These are phyloP conservation scores for Pseudomyrmex cubaensis DNA, from an alignment of 1,140 invertebrate species.

Conservation along the genomic window DNA sequence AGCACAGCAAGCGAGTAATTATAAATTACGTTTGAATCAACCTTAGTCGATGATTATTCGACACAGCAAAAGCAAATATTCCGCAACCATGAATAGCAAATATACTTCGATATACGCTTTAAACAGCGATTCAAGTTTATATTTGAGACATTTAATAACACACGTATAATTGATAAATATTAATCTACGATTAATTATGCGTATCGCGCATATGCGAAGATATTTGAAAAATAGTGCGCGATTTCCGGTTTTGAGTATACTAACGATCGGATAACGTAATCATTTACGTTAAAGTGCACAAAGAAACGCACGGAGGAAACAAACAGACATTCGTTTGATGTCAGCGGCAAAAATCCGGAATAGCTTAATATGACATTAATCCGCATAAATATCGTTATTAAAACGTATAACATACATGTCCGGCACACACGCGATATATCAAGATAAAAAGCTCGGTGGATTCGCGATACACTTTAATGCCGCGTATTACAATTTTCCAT, in stretches of 20 bases:
- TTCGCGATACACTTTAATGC: background rate
- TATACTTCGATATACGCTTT: background rate
- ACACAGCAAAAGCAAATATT: slow-evolving; percentile 19
- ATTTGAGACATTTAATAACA: background rate
- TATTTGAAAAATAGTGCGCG: slow-evolving; percentile 4
- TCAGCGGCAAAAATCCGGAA: background rate
- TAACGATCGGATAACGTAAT: background rate
- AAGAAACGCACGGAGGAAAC: background rate
- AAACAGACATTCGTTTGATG: background rate
- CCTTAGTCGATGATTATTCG: slow-evolving; percentile 8
- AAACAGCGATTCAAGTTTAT: slow-evolving; percentile 13
- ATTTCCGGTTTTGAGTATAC: slow-evolving; percentile 7
- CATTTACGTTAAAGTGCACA: background rate
- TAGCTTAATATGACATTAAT: slow-evolving; percentile 20
- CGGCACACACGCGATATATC: background rate
- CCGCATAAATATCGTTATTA: slow-evolving; percentile 16
- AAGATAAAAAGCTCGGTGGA: slow-evolving; percentile 9
- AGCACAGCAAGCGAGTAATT: slow-evolving; percentile 18
- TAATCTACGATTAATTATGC: slow-evolving; percentile 38
- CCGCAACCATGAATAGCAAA: background rate
- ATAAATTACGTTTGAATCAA: slow-evolving; percentile 26
- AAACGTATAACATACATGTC: slow-evolving; percentile 7
- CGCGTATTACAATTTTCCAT: background rate
- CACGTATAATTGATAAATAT: slow-evolving; percentile 11
- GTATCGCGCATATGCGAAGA: background rate